Evolutionary conservation across 2,113 vertebrate genomes (phyloP), one percentile per base, ranked within the genome.

Genomic region (Proterorhinus semilunaris): DNA sequence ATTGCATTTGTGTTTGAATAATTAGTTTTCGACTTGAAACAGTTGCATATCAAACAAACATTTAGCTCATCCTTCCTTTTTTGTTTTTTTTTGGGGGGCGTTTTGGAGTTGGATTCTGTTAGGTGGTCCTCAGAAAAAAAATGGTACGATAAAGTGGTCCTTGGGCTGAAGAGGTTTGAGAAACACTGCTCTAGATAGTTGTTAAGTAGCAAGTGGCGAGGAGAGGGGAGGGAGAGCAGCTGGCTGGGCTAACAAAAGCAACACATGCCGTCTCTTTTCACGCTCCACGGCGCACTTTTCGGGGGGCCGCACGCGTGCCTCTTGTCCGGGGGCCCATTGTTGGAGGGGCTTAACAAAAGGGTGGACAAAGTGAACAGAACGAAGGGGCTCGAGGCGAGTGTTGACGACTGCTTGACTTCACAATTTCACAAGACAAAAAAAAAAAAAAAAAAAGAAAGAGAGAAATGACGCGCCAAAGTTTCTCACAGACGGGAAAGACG

Each of bases 261-360:
- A 88, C 91, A 92, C 91, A 88, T 91, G 91, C 87, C 54, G 63
- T 83, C 78, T 88, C 76, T 83, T 88, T 89, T 79, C 84, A 91
- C 77, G 82, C 86, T 88, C 71, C 79, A 78, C 82, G 76, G 86
- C 78, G 75, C 91, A 76, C 89, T 79, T 91, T 90, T 89, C 27
- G 27, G 27, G 27, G 81, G 83, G 80, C 77, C 47, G 88, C 87
- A 72, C 88, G 82, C 85, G 87, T 91, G 89, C 83, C 86, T 78
- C 86, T 44, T 59, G 57, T 85, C 86, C 85, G 81, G 80, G 74
- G 83, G 66, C 72, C 13, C 80, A 77, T 78, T 88, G 88, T 88
- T 79, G 78, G 50, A 72, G 77, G 77, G 68, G 69, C 27, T 36
- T 55, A 80, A 90, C 85, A 93, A 90, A 90, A 17, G n/a, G 82